Evolutionary conservation across 1,140 invertebrate species (phyloP), one percentile per base, ranked within the genome.

Genomic region (Calephelis virginiensis): DNA sequence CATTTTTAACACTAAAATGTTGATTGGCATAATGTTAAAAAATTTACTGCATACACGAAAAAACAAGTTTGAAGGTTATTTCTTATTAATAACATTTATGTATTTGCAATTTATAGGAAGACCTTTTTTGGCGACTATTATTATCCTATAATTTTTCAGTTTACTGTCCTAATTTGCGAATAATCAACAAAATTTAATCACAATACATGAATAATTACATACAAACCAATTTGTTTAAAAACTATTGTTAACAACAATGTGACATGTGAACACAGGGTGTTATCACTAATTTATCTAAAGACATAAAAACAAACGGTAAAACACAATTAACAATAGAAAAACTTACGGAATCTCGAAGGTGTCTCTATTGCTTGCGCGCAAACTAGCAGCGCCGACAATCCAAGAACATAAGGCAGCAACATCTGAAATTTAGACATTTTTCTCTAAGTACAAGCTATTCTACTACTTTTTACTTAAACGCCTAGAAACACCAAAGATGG

Each of bases 341-440:
- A 82, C 86, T 83, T 79, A 89, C 86, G 82, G 67, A 84, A 81
- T 68, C 81, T 69, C 48, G 83, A 82, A 13, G 68, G 64, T 11
- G 70, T 71, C 8, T 84, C 83, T 72, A 74, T 53, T 65, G 77
- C 69, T 46, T 49, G 49, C 46, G 77, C 71, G 64, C 63, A 69
- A 8, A 73, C 68, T 0, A 78, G 50, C 17, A 86, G 45, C 67
- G 78, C 78, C 46, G 76, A 74, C 2, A 89, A 66, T 70, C 78
- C 78, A 49, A 85, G 8, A 9, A 80, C 17, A 61, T 74, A 79
- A 76, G 80, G 77, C 68, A 80, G 76, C 64, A 76, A 68, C 83
- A 86, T 89, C 86, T 89, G 80, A 12, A 72, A 82, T 63, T 43
- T 0, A 43, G 40, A 43, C 7, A 9, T 7, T 43, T 43, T 28